phyloP scores from a whole-genome alignment of 1,140 invertebrate species.

The Heliconius congener region DNA sequence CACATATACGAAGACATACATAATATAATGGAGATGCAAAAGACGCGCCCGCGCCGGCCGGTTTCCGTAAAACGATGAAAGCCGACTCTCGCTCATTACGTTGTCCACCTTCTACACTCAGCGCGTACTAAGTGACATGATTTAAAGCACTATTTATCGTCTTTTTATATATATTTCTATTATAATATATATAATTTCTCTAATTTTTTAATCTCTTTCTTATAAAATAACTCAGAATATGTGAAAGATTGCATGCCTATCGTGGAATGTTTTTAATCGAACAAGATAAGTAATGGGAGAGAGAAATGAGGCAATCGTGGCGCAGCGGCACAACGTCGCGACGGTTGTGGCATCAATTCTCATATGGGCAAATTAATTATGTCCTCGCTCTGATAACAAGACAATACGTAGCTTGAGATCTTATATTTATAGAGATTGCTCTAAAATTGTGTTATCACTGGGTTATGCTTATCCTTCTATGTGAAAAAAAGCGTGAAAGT shows the following conservation, averaged over 20 bases:
- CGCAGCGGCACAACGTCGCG: too few relatives aligned
- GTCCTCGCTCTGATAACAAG: too few relatives aligned
- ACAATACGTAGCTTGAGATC: too few relatives aligned
- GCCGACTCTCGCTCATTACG: conserved; percentile 41
- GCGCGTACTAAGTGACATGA: conserved; percentile 20
- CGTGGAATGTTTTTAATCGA: neutral
- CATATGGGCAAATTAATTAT: too few relatives aligned
- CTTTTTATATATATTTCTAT: neutral
- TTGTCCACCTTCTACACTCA: neutral
- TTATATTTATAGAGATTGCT: too few relatives aligned
- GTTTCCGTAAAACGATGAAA: conserved; percentile 54
- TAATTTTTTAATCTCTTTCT: neutral
- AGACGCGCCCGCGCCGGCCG: conserved; percentile 29
- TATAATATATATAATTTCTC: neutral
- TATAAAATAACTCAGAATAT: neutral
- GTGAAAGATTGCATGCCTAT: neutral
- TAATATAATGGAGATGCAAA: conserved; percentile 9
- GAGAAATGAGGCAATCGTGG: neutral
- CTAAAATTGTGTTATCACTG: too few relatives aligned
- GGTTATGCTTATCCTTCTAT: too few relatives aligned
- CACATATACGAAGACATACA: neutral
- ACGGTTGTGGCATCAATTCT: neutral
- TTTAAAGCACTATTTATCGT: neutral
- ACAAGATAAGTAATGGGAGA: neutral
- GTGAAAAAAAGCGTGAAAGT: too few relatives aligned